Evolutionary conservation across 2,888 invertebrate species (phyloP), one percentile per base, ranked within the genome.

Genomic region (Xestobium rufovillosum): DNA sequence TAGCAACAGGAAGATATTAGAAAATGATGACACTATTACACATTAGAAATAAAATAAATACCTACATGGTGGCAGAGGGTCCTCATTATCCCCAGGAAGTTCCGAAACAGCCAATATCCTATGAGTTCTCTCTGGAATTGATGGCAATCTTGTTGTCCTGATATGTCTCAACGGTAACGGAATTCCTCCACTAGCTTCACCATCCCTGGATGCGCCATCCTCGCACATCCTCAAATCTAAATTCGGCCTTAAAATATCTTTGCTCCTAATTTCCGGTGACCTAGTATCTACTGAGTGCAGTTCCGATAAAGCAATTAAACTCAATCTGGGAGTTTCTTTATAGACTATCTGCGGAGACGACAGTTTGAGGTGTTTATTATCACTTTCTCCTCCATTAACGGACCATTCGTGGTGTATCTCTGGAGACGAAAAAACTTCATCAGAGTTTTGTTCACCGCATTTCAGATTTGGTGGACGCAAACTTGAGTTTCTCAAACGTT

Each of bases 21-120:
- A n/a, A n/a, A n/a, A n/a, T n/a, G n/a, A n/a, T n/a, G n/a, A n/a
- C n/a, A n/a, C n/a, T n/a, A n/a, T n/a, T n/a, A n/a, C n/a, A n/a
- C n/a, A n/a, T n/a, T n/a, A n/a, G n/a, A n/a, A n/a, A n/a, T n/a
- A n/a, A n/a, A n/a, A n/a, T n/a, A n/a, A n/a, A n/a, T 37, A 63
- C 74, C 71, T 68, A 87, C 88, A 85, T 53, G 85, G 82, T 29
- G 92, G 94, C 46, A 94, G 66, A 9, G 90, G 85, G 57, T 88
- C 88, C 51, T 88, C 87, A 43, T 74, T 73, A 49, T 78, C 77
- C 16, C 75, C 73, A 35, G 75, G 71, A 9, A 65, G 53, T 15
- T 69, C 63, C 1, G 61, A 44, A 28, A 61, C 49, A 14, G 57
- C 47, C 30, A 64, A 48, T 38, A 59, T 52, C 53, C 71, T 42